Evolutionary conservation across 2,797 vertebrate species (phyloP).

Genomic region (Centroberyx gerrardi): DNA sequence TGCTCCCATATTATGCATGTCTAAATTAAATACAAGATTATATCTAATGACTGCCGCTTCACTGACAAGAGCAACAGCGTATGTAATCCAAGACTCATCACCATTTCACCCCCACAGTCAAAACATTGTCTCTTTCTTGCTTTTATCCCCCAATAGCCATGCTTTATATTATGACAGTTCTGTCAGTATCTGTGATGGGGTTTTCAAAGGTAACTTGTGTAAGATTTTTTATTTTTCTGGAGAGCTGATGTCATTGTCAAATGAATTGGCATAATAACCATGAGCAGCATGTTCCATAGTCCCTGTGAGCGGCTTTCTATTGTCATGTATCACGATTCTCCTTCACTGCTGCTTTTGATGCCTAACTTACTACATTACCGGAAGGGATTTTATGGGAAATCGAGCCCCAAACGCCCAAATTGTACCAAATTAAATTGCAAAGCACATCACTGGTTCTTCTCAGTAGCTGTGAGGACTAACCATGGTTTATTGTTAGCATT

Average conservation of each 20-base stretch:
- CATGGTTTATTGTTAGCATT: conserved; percentile 4
- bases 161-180: conserved; percentile 64
- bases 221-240: conserved; percentile 24
- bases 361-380: conserved; percentile 12
- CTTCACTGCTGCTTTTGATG: conserved; percentile 2
- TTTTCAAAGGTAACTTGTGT: conserved; percentile 53
- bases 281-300: conserved; percentile 11
- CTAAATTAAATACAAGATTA: conserved; percentile 40
- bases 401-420: not conserved
- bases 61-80: conserved; percentile 39
- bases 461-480: not conserved
- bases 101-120: conserved; percentile 41
- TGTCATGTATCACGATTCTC: not conserved
- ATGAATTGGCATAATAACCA: conserved; percentile 36
- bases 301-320: not conserved
- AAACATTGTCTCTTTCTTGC: conserved; percentile 47
- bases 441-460: not conserved
- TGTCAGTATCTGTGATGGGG: conserved; percentile 56
- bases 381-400: not conserved
- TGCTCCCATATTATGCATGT: not conserved
- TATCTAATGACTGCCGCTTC: conserved; percentile 44
- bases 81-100: conserved; percentile 27
- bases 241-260: conserved; percentile 45
- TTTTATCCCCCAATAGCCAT: conserved; percentile 50
- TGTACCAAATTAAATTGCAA: not conserved